Conservation (phyloP, 2,888 invertebrate species). For the Lithophane semibrunnea region DNA sequence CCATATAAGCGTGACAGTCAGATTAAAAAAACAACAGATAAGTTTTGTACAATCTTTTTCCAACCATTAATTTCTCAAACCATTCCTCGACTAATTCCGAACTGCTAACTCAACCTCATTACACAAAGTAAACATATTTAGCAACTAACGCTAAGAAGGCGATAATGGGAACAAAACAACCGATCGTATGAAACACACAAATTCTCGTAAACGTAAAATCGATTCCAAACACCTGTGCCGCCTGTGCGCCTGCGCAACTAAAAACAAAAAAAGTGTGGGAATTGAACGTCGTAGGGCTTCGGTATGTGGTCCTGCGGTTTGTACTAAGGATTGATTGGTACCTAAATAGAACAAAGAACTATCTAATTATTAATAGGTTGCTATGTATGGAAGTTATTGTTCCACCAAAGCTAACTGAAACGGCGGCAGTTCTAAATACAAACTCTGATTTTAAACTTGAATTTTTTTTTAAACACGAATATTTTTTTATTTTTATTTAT, state of each 20-base stretch:
- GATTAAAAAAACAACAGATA: not conserved
- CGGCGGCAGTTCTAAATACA: not conserved
- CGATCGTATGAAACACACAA: conserved; percentile 14
- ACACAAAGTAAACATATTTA: conserved; percentile 32
- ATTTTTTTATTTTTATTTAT: no score
- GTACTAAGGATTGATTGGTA: not conserved
- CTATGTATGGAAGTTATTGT: not conserved
- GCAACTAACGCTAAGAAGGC: conserved; percentile 27
- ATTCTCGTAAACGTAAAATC: conserved; percentile 65
- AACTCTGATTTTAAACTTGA: not conserved
- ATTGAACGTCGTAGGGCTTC: conserved; percentile 57
- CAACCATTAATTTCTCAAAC: conserved; percentile 1
- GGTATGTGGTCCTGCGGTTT: conserved; percentile 47
- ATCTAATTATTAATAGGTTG: not conserved
- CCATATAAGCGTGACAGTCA: not conserved
- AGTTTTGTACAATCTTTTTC: no score
- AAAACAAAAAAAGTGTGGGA: conserved; percentile 65
- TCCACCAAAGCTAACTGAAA: no score
- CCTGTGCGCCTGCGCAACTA: conserved; percentile 58
- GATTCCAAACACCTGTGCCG: conserved; percentile 68
- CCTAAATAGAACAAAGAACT: not conserved
- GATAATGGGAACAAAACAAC: conserved; percentile 26
- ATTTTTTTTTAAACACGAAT: no score
- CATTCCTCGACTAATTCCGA: conserved; percentile 19
- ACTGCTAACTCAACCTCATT: conserved; percentile 28